phyloP scores from a whole-genome alignment of 2,113 vertebrate species.

The Orientallactaga bullata region DNA sequence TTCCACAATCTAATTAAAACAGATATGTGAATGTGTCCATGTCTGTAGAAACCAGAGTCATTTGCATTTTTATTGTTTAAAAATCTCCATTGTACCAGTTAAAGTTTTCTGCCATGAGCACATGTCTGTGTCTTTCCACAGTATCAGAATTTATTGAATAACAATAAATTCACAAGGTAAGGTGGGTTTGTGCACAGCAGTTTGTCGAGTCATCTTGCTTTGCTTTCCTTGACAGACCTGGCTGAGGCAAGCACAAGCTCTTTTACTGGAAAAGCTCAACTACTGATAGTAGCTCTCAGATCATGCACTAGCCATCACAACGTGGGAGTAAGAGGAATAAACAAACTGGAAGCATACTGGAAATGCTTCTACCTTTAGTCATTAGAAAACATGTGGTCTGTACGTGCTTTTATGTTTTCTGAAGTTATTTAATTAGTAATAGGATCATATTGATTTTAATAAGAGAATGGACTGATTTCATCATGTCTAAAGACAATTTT shows the following conservation, averaged over 20 bases:
- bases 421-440: conserved; percentile 6
- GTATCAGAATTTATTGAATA: too few relatives aligned
- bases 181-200: too few relatives aligned
- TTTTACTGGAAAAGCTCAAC: too few relatives aligned
- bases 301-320: too few relatives aligned
- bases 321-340: too few relatives aligned
- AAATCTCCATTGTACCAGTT: conserved; percentile 7
- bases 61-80: not conserved
- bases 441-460: conserved; percentile 14
- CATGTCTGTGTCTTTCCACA: too few relatives aligned
- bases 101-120: not conserved
- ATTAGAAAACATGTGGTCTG: conserved; percentile 3
- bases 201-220: too few relatives aligned
- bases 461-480: not conserved
- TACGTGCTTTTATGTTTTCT: not conserved
- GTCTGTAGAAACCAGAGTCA: not conserved
- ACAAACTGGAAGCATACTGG: not conserved
- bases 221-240: too few relatives aligned
- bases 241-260: too few relatives aligned
- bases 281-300: too few relatives aligned
- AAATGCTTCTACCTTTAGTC: not conserved
- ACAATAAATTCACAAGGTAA: too few relatives aligned
- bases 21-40: not conserved
- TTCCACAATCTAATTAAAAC: conserved; percentile 44
- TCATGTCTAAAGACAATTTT: conserved; percentile 6